phyloP scores from a whole-genome alignment of 1,140 invertebrate species.

The Littorina saxatilis region DNA sequence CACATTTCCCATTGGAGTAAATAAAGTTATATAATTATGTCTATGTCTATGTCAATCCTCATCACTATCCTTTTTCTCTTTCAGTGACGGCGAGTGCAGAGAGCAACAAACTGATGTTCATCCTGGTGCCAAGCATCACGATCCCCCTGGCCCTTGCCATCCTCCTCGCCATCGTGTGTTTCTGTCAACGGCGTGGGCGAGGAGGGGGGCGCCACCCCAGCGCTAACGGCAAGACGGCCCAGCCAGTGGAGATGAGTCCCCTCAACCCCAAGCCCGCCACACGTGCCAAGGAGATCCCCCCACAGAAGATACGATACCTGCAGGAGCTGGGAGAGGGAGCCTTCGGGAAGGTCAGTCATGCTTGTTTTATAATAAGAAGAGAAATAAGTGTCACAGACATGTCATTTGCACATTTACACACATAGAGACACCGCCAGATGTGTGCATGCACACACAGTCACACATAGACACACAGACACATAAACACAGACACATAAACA shows the following conservation, averaged over 20 bases:
- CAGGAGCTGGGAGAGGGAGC: conserved; percentile 97
- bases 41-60: too few relatives aligned
- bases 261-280: conserved; percentile 65
- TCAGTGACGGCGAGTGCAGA: conserved; percentile 33
- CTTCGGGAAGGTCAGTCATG: conserved; percentile 83
- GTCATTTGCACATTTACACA: too few relatives aligned
- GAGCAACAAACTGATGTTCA: conserved; percentile 77
- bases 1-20: too few relatives aligned
- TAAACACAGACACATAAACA: too few relatives aligned
- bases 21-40: too few relatives aligned
- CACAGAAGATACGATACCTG: conserved; percentile 90
- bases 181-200: conserved; percentile 61
- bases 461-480: too few relatives aligned
- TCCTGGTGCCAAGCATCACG: conserved; percentile 77
- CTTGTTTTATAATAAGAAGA: too few relatives aligned
- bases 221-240: conserved; percentile 52
- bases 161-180: conserved; percentile 76
- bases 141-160: conserved; percentile 77
- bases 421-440: too few relatives aligned
- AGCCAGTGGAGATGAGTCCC: conserved; percentile 67
- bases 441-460: too few relatives aligned
- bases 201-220: conserved; percentile 32
- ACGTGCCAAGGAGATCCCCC: conserved; percentile 78
- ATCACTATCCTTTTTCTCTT: conserved; percentile 27
- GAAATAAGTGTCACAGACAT: too few relatives aligned